Conservation (phyloP, 2,113 vertebrate genomes). For the Centropus unirufus region DNA sequence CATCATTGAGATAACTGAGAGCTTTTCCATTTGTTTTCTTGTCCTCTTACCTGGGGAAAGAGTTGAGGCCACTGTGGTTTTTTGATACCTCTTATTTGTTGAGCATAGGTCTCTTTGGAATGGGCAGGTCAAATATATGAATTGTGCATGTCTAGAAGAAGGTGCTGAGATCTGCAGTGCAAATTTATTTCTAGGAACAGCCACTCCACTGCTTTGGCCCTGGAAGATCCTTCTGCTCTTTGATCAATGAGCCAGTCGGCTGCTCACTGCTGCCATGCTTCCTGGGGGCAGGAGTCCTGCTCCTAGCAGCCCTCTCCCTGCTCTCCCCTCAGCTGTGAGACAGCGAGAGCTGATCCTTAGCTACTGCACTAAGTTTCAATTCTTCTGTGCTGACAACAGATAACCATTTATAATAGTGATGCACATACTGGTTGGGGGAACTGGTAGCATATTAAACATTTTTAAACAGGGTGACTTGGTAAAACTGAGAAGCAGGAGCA, state of each 20-base stretch:
- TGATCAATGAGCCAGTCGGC: rapidly evolving
- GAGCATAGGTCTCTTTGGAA: neutral
- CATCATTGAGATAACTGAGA: neutral
- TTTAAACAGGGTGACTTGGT: neutral
- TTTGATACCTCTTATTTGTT: neutral
- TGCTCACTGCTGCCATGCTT: neutral
- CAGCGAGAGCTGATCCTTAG: neutral
- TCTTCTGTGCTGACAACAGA: neutral
- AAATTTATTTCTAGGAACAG: neutral
- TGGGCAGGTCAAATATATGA: neutral
- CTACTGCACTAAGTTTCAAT: neutral
- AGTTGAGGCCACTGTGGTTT: neutral
- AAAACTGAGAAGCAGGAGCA: neutral
- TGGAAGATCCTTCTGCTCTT: neutral
- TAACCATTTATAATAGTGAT: neutral
- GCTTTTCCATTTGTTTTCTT: neutral
- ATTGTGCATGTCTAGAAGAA: neutral
- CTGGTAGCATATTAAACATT: neutral
- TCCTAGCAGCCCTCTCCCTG: neutral
- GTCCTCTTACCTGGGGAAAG: neutral
- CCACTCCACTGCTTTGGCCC: neutral
- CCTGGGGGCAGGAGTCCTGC: neutral
- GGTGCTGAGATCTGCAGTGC: neutral
- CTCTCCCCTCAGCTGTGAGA: neutral
- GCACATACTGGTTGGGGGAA: neutral